Conservation (phyloP, 1,140 invertebrate species). For the Periplaneta americana region DNA sequence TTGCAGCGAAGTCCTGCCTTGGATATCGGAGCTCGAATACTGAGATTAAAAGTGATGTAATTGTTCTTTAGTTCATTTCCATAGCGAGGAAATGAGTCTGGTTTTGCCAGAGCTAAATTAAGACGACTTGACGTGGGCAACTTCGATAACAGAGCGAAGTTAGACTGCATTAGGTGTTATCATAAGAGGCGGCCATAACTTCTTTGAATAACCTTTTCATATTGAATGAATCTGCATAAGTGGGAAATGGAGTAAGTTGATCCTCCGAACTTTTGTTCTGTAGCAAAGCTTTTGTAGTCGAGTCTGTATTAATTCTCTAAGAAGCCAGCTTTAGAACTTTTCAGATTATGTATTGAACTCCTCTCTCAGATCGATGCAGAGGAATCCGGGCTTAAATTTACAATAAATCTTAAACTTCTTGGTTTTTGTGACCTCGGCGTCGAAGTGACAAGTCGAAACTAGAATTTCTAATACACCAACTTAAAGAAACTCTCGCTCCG, state of each 20-base stretch:
- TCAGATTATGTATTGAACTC: neutral
- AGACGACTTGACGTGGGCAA: neutral
- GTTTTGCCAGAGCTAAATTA: neutral
- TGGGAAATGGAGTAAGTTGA: neutral
- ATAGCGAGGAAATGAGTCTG: neutral
- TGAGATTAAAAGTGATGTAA: neutral
- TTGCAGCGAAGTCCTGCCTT: too few species aligned
- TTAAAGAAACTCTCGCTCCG: too few species aligned
- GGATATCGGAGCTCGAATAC: too few species aligned
- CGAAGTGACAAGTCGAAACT: neutral
- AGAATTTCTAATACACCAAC: neutral
- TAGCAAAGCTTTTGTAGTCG: neutral
- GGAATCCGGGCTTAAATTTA: neutral
- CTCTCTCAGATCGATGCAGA: neutral
- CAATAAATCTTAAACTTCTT: neutral
- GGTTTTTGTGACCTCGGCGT: neutral
- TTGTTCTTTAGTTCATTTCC: neutral
- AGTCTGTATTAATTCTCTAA: neutral
- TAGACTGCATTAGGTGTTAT: neutral
- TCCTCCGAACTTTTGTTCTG: neutral
- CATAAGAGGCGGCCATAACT: neutral
- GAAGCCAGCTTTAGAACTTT: neutral
- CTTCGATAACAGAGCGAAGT: neutral
- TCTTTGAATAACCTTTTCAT: neutral
- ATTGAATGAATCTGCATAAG: neutral